Evolutionary conservation across 2,113 vertebrate species (phyloP), one percentile per base, ranked within the genome.

Genomic region (Pelecanoides urinatrix): DNA sequence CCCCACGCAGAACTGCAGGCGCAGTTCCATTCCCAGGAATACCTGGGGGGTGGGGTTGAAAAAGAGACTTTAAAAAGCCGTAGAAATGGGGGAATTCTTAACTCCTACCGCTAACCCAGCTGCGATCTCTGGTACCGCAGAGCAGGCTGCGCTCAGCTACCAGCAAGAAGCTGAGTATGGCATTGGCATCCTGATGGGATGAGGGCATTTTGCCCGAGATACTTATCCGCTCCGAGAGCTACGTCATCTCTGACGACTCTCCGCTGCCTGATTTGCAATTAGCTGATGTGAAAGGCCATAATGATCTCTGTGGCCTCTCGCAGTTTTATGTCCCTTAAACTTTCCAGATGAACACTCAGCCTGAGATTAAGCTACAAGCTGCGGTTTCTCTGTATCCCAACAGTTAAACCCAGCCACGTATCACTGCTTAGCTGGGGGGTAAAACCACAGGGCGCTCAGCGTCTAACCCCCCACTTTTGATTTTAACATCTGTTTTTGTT

Each of bases 1-100:
- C n/a, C 8, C 1, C 14, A 2, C 2, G 5, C 25, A 18, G n/a
- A 42, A 32, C 63, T 9, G 30, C 2, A 5, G 30, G 25, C 45
- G 17, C 19, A 4, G 16, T 13, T 16, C 4, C 2, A 1, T n/a
- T 30, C 36, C 21, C 13, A 32, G 27, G n/a, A 38, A 42, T 16
- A 49, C 8, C 16, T 7, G 22, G 18, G 12, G 17, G 3, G 38
- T 9, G 67, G 26, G 22, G 11, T 30, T 7, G 21, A 49, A 19
- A 52, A 44, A 53, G 21, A n/a, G 20, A 30, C 50, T 29, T 62
- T 8, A 30, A n/a, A 66, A 73, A 36, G 25, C 40, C 38, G 12
- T 3, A 23, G 26, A 55, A 84, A 20, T 8, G n/a, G 32, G 18
- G 47, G 40, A 49, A 65, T 66, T 47, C 10, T 32, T 25, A 18